Evolutionary conservation across 92 coral and sea anemone genomes (phyloP).

Genomic region (Chrysogorgia sp.): DNA sequence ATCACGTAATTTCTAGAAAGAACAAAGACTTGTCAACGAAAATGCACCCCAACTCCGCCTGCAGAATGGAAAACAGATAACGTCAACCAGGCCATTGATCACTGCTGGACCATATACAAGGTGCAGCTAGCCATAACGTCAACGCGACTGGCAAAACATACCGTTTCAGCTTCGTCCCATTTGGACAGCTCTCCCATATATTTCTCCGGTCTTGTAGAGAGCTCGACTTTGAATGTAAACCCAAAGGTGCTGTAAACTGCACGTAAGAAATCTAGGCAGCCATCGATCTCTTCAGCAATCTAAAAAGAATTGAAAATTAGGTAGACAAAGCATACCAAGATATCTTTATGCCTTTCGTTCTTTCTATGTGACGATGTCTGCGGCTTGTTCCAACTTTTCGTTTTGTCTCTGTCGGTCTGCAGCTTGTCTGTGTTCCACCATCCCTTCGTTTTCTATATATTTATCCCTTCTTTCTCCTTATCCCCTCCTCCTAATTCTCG

Average conservation of each 20-base stretch:
- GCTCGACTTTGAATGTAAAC: slow-evolving; percentile 85
- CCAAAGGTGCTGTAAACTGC: slow-evolving; percentile 86
- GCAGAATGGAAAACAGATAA: neutral
- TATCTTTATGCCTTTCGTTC: too few species aligned
- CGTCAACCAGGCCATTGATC: neutral
- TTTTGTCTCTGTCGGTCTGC: neutral
- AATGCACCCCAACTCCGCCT: neutral
- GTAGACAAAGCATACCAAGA: too few species aligned
- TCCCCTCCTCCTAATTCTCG: neutral
- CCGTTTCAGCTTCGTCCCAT: slow-evolving; percentile 89
- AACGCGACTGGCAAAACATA: too few species aligned
- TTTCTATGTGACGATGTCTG: too few species aligned
- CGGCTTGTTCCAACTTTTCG: neutral
- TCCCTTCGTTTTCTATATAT: too few species aligned
- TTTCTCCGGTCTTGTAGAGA: slow-evolving; percentile 95
- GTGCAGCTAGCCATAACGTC: too few species aligned
- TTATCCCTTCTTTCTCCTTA: neutral
- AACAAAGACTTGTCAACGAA: neutral
- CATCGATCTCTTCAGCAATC: slow-evolving; percentile 89
- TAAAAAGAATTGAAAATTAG: too few species aligned
- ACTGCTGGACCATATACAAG: neutral
- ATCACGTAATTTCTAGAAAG: slow-evolving; percentile 72
- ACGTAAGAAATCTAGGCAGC: slow-evolving; percentile 87
- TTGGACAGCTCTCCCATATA: slow-evolving; percentile 79
- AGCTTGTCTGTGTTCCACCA: neutral